Percentiles rank a stretch among this genome's conserved stretches.
Conservation (phyloP, 1,140 invertebrate genomes). For the Zaprionus davidi region DNA sequence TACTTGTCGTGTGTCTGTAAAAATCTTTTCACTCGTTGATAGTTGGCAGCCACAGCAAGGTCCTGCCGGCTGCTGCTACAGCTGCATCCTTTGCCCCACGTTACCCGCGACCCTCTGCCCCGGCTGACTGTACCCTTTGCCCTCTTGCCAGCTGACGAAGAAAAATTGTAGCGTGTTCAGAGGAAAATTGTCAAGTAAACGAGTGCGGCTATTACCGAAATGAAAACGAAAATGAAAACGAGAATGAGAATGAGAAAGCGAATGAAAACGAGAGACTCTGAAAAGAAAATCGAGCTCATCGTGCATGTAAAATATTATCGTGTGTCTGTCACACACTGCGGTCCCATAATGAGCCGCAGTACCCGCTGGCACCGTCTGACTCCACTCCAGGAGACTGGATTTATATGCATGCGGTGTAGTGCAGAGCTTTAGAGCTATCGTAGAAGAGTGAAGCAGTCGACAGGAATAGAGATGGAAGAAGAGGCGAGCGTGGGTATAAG, state of each 20-base stretch:
- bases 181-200: conserved; percentile 73
- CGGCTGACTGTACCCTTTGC: not conserved
- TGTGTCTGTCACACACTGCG: conserved; percentile 32
- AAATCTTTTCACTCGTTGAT: conserved; percentile 70
- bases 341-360: conserved; percentile 56
- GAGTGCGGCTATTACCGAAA: conserved; percentile 73
- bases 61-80: conserved; percentile 27
- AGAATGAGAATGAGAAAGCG: conserved; percentile 59
- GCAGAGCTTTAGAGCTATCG: conserved; percentile 22
- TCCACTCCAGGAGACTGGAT: conserved; percentile 44
- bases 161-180: conserved; percentile 77
- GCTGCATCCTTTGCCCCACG: conserved; percentile 19
- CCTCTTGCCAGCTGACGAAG: conserved; percentile 62
- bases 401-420: conserved; percentile 58
- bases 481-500: conserved; percentile 33
- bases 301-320: conserved; percentile 59
- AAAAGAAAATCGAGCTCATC: conserved; percentile 77
- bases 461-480: not conserved
- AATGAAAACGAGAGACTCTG: conserved; percentile 60
- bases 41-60: conserved; percentile 53
- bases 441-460: conserved; percentile 24
- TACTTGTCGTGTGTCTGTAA: conserved; percentile 27
- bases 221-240: conserved; percentile 70
- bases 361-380: not conserved
- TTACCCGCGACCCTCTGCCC: not conserved